Conservation (phyloP, 2,888 invertebrate genomes). For the Coecobrya sp. region DNA sequence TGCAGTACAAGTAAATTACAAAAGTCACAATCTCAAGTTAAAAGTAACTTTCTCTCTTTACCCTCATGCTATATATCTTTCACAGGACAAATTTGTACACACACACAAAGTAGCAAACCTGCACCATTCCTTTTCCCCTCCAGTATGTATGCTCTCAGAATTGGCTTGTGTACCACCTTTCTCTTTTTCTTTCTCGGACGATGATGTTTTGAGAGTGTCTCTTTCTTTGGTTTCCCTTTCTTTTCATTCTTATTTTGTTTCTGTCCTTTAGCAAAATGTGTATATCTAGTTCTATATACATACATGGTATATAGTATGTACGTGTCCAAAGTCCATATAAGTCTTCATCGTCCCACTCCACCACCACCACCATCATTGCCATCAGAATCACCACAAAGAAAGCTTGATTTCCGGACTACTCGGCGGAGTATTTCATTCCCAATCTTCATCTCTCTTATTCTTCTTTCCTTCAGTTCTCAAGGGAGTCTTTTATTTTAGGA, state of each 20-base stretch:
- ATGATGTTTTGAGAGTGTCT: constrained; percentile 70
- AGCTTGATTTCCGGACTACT: constrained; percentile 74
- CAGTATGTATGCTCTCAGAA: constrained; percentile 43
- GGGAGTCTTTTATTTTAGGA: constrained; percentile 81
- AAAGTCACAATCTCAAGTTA: constrained; percentile 80
- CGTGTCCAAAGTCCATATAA: constrained; percentile 34
- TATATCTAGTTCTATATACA: background rate
- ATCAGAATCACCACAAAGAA: constrained; percentile 77
- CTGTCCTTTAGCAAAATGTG: constrained; percentile 37
- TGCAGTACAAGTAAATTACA: constrained; percentile 80
- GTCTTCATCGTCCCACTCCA: constrained; percentile 48
- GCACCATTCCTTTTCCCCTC: constrained; percentile 63
- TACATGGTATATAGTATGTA: background rate
- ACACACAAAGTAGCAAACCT: constrained; percentile 28
- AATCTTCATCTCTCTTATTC: constrained; percentile 78
- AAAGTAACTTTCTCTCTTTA: constrained; percentile 81
- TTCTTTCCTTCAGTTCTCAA: constrained; percentile 73
- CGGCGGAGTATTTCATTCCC: constrained; percentile 77
- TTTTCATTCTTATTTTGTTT: constrained; percentile 68
- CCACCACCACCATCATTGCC: constrained; percentile 55
- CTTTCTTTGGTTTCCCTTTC: constrained; percentile 65
- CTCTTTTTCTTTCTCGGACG: constrained; percentile 43
- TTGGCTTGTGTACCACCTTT: constrained; percentile 58
- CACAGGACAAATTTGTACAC: constrained; percentile 79
- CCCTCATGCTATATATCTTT: constrained; percentile 78